Evolutionary conservation across 2,888 invertebrate genomes (phyloP), one percentile per base, ranked within the genome.

Genomic region (Griposia aprilina): DNA sequence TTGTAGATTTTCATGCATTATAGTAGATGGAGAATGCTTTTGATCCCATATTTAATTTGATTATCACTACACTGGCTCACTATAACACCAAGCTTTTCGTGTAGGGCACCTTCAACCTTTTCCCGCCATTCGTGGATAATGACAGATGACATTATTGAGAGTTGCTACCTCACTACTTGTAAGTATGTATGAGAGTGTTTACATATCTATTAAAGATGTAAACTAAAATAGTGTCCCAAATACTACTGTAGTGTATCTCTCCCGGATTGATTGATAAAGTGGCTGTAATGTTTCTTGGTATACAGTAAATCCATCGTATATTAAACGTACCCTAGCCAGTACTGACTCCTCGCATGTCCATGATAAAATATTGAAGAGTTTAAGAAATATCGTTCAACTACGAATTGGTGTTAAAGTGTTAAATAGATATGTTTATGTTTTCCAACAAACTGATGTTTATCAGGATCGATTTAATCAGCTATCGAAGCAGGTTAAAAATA

Each of bases 1-100:
- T 82, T 45, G 63, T 20, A 17, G 71, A 74, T 74, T 83, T 59
- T 60, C 63, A 71, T 84, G 57, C 17, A 52, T 65, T 72, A 48
- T 10, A 52, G 30, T 45, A 30, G 30, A 15, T 63, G 41, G n/a
- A 23, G 15, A 63, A 23, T 8, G 0, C 7, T 36, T 23, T 63
- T 23, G 63, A 36, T 63, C 7, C 13, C 36, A 10, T 45, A 45
- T 45, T 45, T 45, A 45, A 45, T 8, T 10, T 45, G 45, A 45
- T 45, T 13, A 67, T 26, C 7, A 13, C 11, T 20, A 26, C 26
- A 13, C 26, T 67, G 7, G 11, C 48, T 66, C 20, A 17, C 1
- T 66, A 48, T 66, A 26, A 26, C 20, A 0, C n/a, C 2, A 65
- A n/a, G 26, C 7, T 7, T 26, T 48, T 48, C 7, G 7, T 20